Base-by-base conservation (phyloP, 2,888 invertebrate genomes). In the Nesidiocoris tenuis region DNA sequence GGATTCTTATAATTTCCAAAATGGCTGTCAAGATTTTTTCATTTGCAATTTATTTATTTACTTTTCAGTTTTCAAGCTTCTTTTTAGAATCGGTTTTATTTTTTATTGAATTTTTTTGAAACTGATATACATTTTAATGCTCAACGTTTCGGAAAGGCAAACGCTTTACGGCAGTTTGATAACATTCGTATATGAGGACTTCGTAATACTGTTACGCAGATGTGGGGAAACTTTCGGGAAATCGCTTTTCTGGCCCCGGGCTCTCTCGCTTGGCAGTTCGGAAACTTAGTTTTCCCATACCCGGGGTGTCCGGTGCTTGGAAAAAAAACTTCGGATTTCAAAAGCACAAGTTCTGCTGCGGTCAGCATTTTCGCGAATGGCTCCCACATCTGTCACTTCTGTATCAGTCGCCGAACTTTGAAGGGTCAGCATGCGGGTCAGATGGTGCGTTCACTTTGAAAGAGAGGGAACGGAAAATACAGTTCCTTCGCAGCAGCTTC, bases 111-210 rank as follows among this genome's bases (percentile, higher is more conserved):
- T 25, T 23, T n/a, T 54, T 67, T 67, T 54, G 56, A 18, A 21
- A 22, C 67, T 67, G 67, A 55, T 67, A n/a, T n/a, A 54, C n/a
- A n/a, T n/a, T n/a, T n/a, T n/a, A n/a, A n/a, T n/a, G n/a, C n/a
- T n/a, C n/a, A n/a, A n/a, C 67, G 55, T 67, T 67, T 55, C 55
- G 55, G 55, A 21, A 55, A 55, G 55, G 67, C 55, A 56, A 55
- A 67, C 2, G 21, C 56, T 67, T 67, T 67, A 56, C 54, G 25
- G 39, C 65, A 65, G 67, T 55, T 67, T 67, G 67, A 56, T 55
- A 67, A 67, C 55, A 67, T 67, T 67, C 56, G 55, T 67, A 66
- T 9, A 12, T 54, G 56, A n/a, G 55, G 55, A 39, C 39, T 39
- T 12, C 5, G 39, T 39, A 39, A 39, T 39, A 12, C 39, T 3